phyloP scores from a whole-genome alignment of 1,140 invertebrate species.

The Plodia interpunctella region DNA sequence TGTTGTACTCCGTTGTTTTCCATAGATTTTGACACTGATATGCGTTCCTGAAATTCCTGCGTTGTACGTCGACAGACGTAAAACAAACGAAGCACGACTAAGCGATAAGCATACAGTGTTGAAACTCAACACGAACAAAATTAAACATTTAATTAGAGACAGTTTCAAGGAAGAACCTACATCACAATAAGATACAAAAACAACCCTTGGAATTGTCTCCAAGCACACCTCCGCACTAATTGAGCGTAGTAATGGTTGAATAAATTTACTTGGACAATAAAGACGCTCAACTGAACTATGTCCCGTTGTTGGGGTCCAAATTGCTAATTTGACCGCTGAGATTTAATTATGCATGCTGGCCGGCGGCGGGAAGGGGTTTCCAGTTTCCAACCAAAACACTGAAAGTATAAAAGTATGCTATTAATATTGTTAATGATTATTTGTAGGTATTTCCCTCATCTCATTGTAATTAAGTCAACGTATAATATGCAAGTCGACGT shows the following conservation, averaged over 20 bases:
- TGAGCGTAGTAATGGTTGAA: constrained; percentile 45
- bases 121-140: no score
- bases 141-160: no score
- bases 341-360: constrained; percentile 74
- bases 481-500: no score
- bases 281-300: constrained; percentile 68
- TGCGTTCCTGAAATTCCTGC: no score
- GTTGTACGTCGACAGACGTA: no score
- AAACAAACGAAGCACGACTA: no score
- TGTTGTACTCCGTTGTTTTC: no score
- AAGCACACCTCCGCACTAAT: constrained; percentile 26
- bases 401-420: neutral
- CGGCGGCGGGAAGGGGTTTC: constrained; percentile 42
- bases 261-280: constrained; percentile 67
- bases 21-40: no score
- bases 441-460: no score
- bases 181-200: constrained; percentile 12
- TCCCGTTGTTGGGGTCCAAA: constrained; percentile 65
- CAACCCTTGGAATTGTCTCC: neutral
- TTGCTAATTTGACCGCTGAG: constrained; percentile 73
- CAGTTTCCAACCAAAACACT: neutral
- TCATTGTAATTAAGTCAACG: no score
- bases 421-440: no score
- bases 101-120: no score
- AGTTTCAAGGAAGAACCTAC: neutral